A percentile compares a stretch with the other conserved stretches of the same genome.
Conservation (phyloP, 1,140 invertebrate species). For the Contarinia nasturtii region DNA sequence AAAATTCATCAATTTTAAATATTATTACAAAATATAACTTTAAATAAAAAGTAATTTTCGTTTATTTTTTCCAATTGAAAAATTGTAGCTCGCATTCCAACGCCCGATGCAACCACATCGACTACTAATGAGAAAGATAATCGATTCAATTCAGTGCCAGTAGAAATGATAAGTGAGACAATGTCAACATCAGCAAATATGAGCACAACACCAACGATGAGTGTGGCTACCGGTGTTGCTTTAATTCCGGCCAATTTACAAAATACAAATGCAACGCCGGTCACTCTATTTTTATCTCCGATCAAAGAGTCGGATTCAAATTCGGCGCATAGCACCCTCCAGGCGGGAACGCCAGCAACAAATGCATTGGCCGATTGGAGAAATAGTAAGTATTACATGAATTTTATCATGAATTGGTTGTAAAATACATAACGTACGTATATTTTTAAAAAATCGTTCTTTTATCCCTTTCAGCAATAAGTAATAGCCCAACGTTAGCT, state of each 20-base stretch:
- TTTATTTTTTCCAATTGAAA: slow-evolving; percentile 16
- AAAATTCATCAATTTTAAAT: no score
- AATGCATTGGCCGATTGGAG: slow-evolving; percentile 15
- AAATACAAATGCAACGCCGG: slow-evolving; percentile 43
- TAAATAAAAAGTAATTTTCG: no score
- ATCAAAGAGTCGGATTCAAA: slow-evolving; percentile 54
- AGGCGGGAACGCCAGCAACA: slow-evolving; percentile 29
- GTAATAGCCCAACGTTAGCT: slow-evolving; percentile 11
- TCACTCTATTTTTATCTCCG: slow-evolving; percentile 52
- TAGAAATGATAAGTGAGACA: no score
- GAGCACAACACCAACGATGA: slow-evolving; percentile 16
- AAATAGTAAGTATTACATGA: slow-evolving; percentile 11
- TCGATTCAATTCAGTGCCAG: slow-evolving; percentile 28
- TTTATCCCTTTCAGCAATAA: neutral
- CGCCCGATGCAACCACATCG: slow-evolving; percentile 58
- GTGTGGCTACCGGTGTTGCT: slow-evolving; percentile 28
- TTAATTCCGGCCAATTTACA: slow-evolving; percentile 42
- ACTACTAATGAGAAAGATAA: slow-evolving; percentile 51
- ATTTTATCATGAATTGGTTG: slow-evolving; percentile 6
- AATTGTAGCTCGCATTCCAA: slow-evolving; percentile 63
- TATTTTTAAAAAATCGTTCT: neutral
- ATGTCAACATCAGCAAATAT: slow-evolving; percentile 12
- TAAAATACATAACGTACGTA: neutral
- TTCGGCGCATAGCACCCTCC: slow-evolving; percentile 44
- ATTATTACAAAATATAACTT: no score